Evolutionary conservation across 2,888 invertebrate genomes (phyloP).

Genomic region (Argyra leucocephala): DNA sequence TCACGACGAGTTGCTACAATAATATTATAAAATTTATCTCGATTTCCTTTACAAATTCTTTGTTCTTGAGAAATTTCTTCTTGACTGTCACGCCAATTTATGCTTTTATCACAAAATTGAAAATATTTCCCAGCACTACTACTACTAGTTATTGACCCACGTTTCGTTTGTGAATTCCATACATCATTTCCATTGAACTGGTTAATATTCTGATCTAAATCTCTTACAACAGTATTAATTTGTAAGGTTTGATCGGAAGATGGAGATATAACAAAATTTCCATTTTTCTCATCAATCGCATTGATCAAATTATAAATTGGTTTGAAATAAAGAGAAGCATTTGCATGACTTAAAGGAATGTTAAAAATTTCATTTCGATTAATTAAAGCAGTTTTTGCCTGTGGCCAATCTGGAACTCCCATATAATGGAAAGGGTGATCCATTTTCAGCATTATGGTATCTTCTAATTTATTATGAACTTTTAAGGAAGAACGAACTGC

Average conservation of each 20-base stretch:
- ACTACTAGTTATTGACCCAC: not conserved
- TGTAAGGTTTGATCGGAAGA: conserved; percentile 2
- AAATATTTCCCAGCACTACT: conserved; percentile 27
- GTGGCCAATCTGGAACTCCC: conserved; percentile 28
- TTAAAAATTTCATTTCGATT: conserved; percentile 54
- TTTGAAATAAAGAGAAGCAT: conserved; percentile 64
- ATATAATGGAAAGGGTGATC: conserved; percentile 37
- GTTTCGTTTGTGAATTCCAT: conserved; percentile 48
- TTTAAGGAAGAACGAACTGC: conserved; percentile 84
- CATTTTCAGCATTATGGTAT: conserved; percentile 62
- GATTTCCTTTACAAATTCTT: conserved; percentile 32
- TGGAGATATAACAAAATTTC: conserved; percentile 20
- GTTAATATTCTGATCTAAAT: conserved; percentile 33
- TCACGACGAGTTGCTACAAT: conserved; percentile 55
- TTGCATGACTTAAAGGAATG: conserved; percentile 66
- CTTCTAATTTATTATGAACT: conserved; percentile 65
- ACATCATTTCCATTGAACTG: conserved; percentile 48
- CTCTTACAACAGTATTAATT: not conserved
- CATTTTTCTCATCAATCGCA: conserved; percentile 21
- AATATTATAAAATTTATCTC: conserved; percentile 34
- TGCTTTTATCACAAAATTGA: conserved; percentile 35
- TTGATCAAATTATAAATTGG: conserved; percentile 45
- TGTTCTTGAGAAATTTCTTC: conserved; percentile 31
- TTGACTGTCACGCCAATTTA: conserved; percentile 34
- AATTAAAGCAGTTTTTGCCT: conserved; percentile 42